These are phyloP conservation scores for Troides helena DNA, from an alignment of 2,888 invertebrate species.

Conservation along the genomic window DNA sequence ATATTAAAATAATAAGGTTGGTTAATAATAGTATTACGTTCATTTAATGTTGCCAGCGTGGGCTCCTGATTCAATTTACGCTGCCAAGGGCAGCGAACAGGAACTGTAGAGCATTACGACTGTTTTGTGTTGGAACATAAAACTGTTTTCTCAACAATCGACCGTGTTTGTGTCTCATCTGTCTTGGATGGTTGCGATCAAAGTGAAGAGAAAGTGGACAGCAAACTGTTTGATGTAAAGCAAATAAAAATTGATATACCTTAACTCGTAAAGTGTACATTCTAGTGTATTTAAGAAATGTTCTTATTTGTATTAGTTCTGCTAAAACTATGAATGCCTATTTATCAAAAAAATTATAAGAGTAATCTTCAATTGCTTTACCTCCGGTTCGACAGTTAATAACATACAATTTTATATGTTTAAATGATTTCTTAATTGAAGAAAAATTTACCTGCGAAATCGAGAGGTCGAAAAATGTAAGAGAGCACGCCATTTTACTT, in stretches of 20 bases:
- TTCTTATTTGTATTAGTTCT: background rate
- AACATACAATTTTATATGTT: background rate
- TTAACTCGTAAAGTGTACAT: background rate
- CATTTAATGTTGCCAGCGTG: constrained; percentile 23
- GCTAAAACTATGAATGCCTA: background rate
- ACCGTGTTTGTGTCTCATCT: constrained; percentile 19
- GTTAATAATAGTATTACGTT: constrained; percentile 16
- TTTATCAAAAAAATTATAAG: background rate
- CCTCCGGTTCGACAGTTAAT: background rate
- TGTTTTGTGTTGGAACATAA: constrained; percentile 23
- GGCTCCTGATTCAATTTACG: constrained; percentile 20
- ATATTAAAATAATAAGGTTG: constrained; percentile 12
- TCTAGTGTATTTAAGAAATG: too few relatives aligned
- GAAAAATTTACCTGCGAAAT: constrained; percentile 17
- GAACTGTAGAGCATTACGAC: constrained; percentile 24
- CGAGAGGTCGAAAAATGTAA: constrained; percentile 18
- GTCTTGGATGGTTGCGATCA: constrained; percentile 23
- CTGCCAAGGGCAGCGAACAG: constrained; percentile 27
- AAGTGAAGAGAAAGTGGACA: constrained; percentile 20
- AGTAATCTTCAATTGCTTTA: background rate
- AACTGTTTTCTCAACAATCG: constrained; percentile 21
- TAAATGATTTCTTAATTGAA: constrained; percentile 14
- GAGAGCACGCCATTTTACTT: constrained; percentile 18
- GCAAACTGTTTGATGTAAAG: constrained; percentile 14
- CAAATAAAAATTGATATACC: constrained; percentile 1